These are phyloP conservation scores for Cirrhinus molitorella DNA, from an alignment of 2,797 vertebrate species.

Conservation along the genomic window DNA sequence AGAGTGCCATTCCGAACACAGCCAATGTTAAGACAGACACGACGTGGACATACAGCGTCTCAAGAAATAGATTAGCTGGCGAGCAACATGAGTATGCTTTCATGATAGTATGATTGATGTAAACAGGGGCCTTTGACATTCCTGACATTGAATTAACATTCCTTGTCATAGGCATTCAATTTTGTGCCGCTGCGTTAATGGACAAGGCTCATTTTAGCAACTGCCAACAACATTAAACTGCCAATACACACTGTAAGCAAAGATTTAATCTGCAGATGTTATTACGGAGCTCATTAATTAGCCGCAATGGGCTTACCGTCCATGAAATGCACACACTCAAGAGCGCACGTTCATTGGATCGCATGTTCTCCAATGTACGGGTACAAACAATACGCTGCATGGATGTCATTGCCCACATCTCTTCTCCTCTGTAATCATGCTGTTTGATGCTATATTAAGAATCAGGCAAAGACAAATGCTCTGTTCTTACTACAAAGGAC, in stretches of 20 bases:
- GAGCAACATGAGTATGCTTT: constrained; percentile 1
- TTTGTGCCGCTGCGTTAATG: constrained; percentile 13
- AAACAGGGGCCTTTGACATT: constrained; percentile 21
- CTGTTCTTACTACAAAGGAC: constrained; percentile 50
- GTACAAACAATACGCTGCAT: constrained; percentile 43
- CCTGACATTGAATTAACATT: constrained; percentile 39
- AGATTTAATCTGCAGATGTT: constrained; percentile 29
- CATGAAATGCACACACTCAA: background rate
- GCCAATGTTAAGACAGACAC: background rate
- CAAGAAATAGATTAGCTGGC: constrained; percentile 3
- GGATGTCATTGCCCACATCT: constrained; percentile 53
- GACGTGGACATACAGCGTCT: background rate
- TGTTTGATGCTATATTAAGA: constrained; percentile 52
- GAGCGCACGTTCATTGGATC: constrained; percentile 10
- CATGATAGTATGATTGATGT: constrained; percentile 24
- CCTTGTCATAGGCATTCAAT: constrained; percentile 25
- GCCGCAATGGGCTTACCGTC: background rate
- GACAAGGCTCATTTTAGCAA: constrained; percentile 38
- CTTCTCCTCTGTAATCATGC: constrained; percentile 49
- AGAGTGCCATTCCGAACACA: background rate
- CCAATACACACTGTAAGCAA: constrained; percentile 21
- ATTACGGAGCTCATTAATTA: constrained; percentile 41
- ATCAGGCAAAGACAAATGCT: constrained; percentile 53
- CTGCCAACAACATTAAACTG: constrained; percentile 39
- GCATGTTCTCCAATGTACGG: constrained; percentile 27